Percentiles rank a stretch among this genome's conserved stretches.
Conservation (phyloP, 92 coral and sea anemone genomes). For the Palythoa heliodiscus region DNA sequence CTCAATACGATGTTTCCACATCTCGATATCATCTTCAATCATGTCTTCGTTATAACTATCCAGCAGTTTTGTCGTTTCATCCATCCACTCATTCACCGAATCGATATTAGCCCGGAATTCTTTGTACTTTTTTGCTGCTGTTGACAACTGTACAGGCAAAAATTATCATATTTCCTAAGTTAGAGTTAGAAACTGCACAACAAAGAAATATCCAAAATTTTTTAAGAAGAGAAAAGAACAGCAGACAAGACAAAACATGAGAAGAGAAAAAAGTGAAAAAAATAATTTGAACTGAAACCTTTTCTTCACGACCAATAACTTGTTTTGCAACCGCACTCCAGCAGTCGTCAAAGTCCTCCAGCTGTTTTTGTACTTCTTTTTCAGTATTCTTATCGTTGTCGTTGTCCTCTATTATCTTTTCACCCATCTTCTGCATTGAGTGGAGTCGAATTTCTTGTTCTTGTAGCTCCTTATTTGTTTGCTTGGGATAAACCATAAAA, state of each 20-base stretch:
- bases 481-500: slow-evolving; percentile 17
- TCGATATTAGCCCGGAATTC: slow-evolving; percentile 80
- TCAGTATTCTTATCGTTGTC: slow-evolving; percentile 62
- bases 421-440: slow-evolving; percentile 66
- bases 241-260: neutral
- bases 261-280: neutral
- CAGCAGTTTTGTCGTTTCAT: slow-evolving; percentile 76
- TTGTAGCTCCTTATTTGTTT: slow-evolving; percentile 70
- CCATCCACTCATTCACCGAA: slow-evolving; percentile 86
- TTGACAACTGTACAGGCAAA: slow-evolving; percentile 63
- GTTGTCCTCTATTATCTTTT: slow-evolving; percentile 65
- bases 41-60: slow-evolving; percentile 67
- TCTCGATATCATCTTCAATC: slow-evolving; percentile 56
- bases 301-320: slow-evolving; percentile 78
- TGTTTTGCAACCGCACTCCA: slow-evolving; percentile 86
- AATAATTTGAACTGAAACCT: slow-evolving; percentile 51
- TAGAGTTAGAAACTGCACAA: too few species aligned
- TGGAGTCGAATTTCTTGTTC: slow-evolving; percentile 74
- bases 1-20: slow-evolving; percentile 17
- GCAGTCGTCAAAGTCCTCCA: slow-evolving; percentile 87
- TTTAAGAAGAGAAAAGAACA: too few species aligned
- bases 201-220: too few species aligned
- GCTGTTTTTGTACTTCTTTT: slow-evolving; percentile 73
- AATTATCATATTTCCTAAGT: neutral
- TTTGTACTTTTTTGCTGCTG: slow-evolving; percentile 75